Conservation (phyloP, 2,888 invertebrate genomes). For the Sicus ferrugineus region DNA sequence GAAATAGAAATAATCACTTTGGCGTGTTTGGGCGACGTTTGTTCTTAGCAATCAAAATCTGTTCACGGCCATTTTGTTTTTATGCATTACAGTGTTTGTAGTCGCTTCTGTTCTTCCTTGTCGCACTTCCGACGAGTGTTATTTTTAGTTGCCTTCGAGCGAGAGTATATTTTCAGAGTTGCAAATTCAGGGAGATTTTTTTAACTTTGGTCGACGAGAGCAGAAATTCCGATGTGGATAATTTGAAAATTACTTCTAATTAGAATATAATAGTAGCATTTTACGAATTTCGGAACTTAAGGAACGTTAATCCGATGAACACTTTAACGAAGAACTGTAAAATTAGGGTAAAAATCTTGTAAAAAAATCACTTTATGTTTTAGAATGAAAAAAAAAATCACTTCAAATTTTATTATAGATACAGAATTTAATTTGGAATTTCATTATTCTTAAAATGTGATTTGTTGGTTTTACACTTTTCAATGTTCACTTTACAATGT, state of each 20-base stretch:
- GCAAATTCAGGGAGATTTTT: neutral
- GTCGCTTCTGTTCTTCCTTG: constrained; percentile 8
- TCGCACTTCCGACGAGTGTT: constrained; percentile 18
- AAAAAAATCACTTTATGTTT: constrained; percentile 32
- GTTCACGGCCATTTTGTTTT: constrained; percentile 34
- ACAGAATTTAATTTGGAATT: constrained; percentile 27
- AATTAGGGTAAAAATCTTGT: constrained; percentile 20
- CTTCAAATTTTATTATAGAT: constrained; percentile 41
- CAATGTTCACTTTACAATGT: too few relatives aligned
- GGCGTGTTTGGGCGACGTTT: neutral
- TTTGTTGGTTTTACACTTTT: too few relatives aligned
- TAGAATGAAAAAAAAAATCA: too few relatives aligned
- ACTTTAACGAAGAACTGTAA: constrained; percentile 30
- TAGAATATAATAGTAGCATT: neutral
- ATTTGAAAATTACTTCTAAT: constrained; percentile 5
- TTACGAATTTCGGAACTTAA: neutral
- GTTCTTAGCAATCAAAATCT: constrained; percentile 18
- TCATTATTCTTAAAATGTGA: too few relatives aligned
- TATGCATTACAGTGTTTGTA: constrained; percentile 7
- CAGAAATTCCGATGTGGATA: too few relatives aligned
- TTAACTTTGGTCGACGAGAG: neutral
- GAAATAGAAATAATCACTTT: constrained; percentile 12
- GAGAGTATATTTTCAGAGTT: constrained; percentile 4
- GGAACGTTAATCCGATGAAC: constrained; percentile 6
- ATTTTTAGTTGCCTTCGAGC: neutral